Evolutionary conservation across 2,888 invertebrate species (phyloP).

Genomic region (Panzeria rudis): DNA sequence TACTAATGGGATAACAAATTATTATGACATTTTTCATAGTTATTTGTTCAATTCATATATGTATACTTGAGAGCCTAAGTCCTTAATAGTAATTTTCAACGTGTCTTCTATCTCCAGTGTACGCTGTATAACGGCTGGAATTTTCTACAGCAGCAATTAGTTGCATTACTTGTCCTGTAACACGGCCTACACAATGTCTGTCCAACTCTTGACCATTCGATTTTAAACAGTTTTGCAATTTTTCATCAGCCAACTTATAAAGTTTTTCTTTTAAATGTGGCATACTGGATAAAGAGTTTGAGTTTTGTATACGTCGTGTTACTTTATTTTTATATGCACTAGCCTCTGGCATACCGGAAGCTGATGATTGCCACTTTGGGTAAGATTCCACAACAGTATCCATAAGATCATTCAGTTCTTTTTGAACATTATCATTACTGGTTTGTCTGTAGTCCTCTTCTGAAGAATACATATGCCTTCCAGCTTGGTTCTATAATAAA

Average conservation of each 20-base stretch:
- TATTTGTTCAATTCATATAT: no score
- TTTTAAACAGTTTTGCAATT: no score
- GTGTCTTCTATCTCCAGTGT: background rate
- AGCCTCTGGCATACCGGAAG: no score
- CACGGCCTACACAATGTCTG: conserved; percentile 72
- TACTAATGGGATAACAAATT: no score
- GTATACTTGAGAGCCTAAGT: background rate
- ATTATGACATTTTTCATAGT: no score
- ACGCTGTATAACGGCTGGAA: background rate
- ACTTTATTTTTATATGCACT: no score
- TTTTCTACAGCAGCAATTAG: conserved; percentile 73
- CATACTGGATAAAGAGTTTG: background rate
- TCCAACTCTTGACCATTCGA: conserved; percentile 39
- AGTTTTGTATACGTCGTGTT: no score
- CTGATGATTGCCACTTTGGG: no score
- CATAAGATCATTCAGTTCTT: no score
- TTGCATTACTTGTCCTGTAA: conserved; percentile 73
- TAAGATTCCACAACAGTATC: no score
- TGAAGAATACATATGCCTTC: background rate
- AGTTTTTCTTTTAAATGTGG: conserved; percentile 37
- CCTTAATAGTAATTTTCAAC: background rate
- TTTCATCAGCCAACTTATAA: conserved; percentile 29
- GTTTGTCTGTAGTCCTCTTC: conserved; percentile 14
- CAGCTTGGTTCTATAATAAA: conserved; percentile 25
- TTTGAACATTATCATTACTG: no score